Evolutionary conservation across 2,797 vertebrate species (phyloP).

Genomic region (Myoxocephalus aenaeus): DNA sequence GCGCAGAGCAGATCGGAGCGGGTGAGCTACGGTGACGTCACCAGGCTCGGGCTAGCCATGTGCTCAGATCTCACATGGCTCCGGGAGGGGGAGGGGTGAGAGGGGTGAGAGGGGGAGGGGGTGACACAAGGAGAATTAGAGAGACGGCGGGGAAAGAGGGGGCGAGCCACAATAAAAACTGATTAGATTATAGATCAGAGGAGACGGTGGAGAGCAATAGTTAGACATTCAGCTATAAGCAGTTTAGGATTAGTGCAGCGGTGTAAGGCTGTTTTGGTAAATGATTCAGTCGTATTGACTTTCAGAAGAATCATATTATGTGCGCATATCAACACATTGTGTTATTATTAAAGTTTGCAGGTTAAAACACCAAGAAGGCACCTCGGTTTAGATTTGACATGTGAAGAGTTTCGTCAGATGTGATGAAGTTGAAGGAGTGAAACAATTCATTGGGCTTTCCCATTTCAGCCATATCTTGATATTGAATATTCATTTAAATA

Average conservation of each 20-base stretch:
- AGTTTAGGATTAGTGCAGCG: not conserved
- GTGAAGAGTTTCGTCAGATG: not conserved
- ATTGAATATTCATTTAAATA: not conserved
- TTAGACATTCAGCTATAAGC: not conserved
- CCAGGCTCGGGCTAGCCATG: slow-evolving; percentile 81
- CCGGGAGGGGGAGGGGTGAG: slow-evolving; percentile 52
- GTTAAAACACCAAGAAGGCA: not conserved
- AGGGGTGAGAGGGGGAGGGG: slow-evolving; percentile 27
- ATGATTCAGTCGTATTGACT: not conserved
- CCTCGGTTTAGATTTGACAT: not conserved
- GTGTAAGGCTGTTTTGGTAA: not conserved
- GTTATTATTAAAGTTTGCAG: not conserved
- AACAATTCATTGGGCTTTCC: not conserved
- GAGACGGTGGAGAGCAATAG: not conserved
- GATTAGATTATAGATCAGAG: not conserved
- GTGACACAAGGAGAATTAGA: slow-evolving; percentile 26
- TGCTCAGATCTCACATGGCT: slow-evolving; percentile 90
- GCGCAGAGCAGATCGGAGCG: slow-evolving; percentile 48
- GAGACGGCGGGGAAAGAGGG: not conserved
- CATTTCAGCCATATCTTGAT: not conserved
- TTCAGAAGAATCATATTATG: not conserved
- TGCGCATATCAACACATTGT: not conserved
- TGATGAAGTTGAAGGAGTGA: not conserved
- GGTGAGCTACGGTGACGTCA: slow-evolving; percentile 77
- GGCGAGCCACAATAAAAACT: not conserved